Conservation (phyloP, 2,888 invertebrate species). For the Lathronympha strigana region DNA sequence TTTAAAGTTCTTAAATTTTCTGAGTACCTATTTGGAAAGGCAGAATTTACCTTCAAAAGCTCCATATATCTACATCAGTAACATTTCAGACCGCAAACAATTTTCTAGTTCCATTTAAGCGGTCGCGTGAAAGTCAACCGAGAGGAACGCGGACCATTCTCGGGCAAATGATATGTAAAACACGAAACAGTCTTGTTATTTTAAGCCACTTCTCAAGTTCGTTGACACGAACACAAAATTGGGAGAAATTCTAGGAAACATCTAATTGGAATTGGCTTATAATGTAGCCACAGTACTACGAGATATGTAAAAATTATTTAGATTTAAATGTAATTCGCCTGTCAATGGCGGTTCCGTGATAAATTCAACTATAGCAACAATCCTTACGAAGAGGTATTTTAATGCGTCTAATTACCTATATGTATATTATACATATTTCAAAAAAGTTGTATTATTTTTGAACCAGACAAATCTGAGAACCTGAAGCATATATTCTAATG, state of each 20-base stretch:
- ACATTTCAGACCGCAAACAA: conserved; percentile 21
- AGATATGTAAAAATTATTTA: not conserved
- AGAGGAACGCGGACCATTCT: conserved; percentile 34
- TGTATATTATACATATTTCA: too few relatives aligned
- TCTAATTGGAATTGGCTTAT: not conserved
- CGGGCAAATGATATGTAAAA: conserved; percentile 49
- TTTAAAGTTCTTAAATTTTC: not conserved
- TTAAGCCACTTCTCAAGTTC: conserved; percentile 37
- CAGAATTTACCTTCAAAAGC: not conserved
- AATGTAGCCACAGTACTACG: not conserved
- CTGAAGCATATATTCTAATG: too few relatives aligned
- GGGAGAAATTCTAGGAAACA: not conserved
- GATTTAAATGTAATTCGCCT: too few relatives aligned
- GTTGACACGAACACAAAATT: conserved; percentile 19
- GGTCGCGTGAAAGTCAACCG: conserved; percentile 37
- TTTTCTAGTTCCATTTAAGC: conserved; percentile 35
- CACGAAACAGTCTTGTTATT: conserved; percentile 43
- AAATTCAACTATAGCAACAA: too few relatives aligned
- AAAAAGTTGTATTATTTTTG: too few relatives aligned
- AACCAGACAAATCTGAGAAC: too few relatives aligned
- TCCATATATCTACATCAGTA: conserved; percentile 1
- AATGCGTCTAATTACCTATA: too few relatives aligned
- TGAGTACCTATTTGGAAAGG: not conserved
- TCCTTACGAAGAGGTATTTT: too few relatives aligned
- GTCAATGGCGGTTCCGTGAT: too few relatives aligned